Evolutionary conservation across 2,113 vertebrate species (phyloP).

Genomic region (Triplophysa dalaica): DNA sequence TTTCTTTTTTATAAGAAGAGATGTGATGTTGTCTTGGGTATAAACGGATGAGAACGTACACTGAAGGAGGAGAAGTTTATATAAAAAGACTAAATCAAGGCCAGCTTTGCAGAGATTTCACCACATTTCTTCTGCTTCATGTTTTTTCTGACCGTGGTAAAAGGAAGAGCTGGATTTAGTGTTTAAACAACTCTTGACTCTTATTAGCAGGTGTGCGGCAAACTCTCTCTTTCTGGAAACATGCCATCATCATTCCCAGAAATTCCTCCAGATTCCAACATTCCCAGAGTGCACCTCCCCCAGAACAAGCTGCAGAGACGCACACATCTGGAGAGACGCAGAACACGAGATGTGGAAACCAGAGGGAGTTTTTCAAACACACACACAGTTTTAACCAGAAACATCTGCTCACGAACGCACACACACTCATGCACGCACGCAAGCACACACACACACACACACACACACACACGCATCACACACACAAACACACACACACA

Average conservation of each 20-base stretch:
- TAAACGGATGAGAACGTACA: too few species aligned
- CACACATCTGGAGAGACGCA: conserved; percentile 6
- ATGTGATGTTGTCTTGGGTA: too few species aligned
- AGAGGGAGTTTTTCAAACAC: conserved; percentile 41
- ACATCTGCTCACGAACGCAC: conserved; percentile 33
- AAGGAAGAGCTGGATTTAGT: background rate
- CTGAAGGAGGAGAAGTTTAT: too few species aligned
- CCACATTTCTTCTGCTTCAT: too few species aligned
- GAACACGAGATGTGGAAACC: background rate
- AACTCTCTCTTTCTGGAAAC: conserved; percentile 21
- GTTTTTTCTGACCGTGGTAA: too few species aligned
- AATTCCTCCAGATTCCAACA: conserved; percentile 23
- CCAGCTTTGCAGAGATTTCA: too few species aligned
- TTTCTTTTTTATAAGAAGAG: too few species aligned
- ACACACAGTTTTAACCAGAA: conserved; percentile 11
- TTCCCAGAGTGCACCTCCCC: conserved; percentile 20
- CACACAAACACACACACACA: too few species aligned
- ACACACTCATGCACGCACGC: background rate
- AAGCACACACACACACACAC: too few species aligned
- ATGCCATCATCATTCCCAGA: background rate
- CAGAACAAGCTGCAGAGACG: background rate
- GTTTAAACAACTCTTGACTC: conserved; percentile 22
- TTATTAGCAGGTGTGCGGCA: conserved; percentile 54
- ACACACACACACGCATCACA: too few species aligned
- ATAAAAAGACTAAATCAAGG: too few species aligned